Percentiles rank a stretch among this genome's conserved stretches.
Evolutionary conservation across 2,888 invertebrate species (phyloP).

Genomic region (Ophion costatus): DNA sequence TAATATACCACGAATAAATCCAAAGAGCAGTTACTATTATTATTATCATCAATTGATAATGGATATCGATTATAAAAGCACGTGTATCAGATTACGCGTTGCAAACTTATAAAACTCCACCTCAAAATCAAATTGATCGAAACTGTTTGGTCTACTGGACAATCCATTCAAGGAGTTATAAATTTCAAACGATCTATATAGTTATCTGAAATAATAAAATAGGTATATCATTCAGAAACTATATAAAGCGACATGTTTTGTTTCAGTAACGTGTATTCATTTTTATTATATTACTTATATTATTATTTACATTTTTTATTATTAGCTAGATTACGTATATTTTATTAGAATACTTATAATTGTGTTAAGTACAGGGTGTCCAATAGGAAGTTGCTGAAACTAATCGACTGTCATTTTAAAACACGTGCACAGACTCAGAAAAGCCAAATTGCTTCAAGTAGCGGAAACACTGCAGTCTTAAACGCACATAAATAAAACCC

Average conservation of each 20-base stretch:
- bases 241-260: not conserved
- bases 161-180: conserved; percentile 7
- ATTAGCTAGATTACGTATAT: not conserved
- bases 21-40: not conserved
- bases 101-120: not conserved
- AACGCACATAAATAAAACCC: no score
- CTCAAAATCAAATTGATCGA: not conserved
- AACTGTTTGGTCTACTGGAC: conserved; percentile 10
- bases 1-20: conserved; percentile 1
- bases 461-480: no score
- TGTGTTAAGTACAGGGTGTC: no score
- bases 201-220: conserved; percentile 3
- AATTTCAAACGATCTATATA: conserved; percentile 3
- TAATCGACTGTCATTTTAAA: no score
- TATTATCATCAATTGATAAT: not conserved
- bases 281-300: not conserved
- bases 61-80: not conserved
- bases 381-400: no score
- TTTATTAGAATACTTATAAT: not conserved
- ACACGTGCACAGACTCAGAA: no score
- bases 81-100: not conserved
- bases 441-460: no score
- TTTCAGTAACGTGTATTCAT: not conserved
- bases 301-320: not conserved
- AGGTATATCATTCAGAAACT: not conserved